Base-by-base conservation (phyloP, 2,797 vertebrate species). In the Amphiprion clarkii region DNA sequence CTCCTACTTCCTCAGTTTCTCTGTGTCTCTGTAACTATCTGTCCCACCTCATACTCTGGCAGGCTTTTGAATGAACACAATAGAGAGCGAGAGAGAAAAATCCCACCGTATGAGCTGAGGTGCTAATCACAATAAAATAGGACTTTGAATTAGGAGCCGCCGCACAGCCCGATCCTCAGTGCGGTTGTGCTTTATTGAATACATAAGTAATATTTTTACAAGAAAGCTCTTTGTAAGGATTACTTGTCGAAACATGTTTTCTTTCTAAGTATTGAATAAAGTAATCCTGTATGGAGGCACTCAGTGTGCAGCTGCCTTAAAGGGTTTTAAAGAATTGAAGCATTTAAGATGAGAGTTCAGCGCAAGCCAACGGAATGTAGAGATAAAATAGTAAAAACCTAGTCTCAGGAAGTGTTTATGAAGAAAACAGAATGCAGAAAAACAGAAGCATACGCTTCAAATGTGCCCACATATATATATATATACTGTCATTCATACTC, bases 161-260 rank as follows among this genome's bases (percentile, higher is more conserved):
- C 14, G 65, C 76, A 66, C 27, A 44, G 19, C 40, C 54, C 52
- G 13, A 71, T 71, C 69, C 71, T 64, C 62, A 27, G 48, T 3
- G 9, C 48, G 0, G 25, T 8, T 0, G 21, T 13, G 46, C 65
- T 83, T 72, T 77, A 78, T 76, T 81, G 66, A 79, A 81, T 64
- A 70, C 62, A 53, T 53, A 60, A 71, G 56, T 52, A 71, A 80
- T 51, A 80, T 77, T 78, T 78, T 61, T 3, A 76, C 46, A 61
- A 70, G 57, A 76, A 63, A 76, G 42, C 55, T 74, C 69, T 85
- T 82, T 78, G 72, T 79, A 19, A 3, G 83, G 75, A 86, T 90
- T 82, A 73, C 77, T 81, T 76, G 49, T 84, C 54, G 40, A 87
- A 81, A 67, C 53, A 48, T 81, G 77, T 87, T 80, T 85, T 80